phyloP scores from a whole-genome alignment of 2,797 vertebrate genomes.

The Mus caroli region DNA sequence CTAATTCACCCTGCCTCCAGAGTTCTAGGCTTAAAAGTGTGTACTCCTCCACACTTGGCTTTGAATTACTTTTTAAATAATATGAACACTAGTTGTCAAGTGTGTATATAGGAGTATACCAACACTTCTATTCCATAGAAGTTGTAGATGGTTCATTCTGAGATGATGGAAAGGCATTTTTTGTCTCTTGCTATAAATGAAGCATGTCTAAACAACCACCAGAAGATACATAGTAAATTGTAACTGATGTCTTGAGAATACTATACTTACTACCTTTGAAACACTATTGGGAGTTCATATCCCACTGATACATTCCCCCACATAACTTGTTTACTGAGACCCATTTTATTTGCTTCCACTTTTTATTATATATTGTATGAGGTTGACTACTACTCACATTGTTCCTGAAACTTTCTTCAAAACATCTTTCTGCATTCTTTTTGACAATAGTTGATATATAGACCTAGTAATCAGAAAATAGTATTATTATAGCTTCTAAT shows the following conservation, averaged over 20 bases:
- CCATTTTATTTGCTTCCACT: not conserved
- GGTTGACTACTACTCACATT: not conserved
- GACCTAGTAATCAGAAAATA: not conserved
- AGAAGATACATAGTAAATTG: not conserved
- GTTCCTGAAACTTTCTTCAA: not conserved
- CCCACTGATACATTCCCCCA: not conserved
- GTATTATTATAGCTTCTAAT: constrained; percentile 33
- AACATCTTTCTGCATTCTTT: not conserved
- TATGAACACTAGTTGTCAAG: not conserved
- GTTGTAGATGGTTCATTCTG: not conserved
- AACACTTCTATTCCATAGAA: not conserved
- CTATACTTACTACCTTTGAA: constrained; percentile 10
- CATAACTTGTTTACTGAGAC: not conserved
- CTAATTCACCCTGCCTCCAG: not conserved
- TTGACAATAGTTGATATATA: not conserved
- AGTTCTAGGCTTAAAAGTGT: not conserved
- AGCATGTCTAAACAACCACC: not conserved
- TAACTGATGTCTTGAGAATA: not conserved
- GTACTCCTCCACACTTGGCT: not conserved
- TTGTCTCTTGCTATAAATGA: not conserved
- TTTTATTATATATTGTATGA: not conserved
- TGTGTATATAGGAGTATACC: not conserved
- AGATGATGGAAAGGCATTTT: not conserved
- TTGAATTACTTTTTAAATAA: not conserved
- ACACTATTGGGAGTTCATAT: not conserved